phyloP scores from a whole-genome alignment of 2,888 invertebrate genomes.

The Limenitis arthemis region DNA sequence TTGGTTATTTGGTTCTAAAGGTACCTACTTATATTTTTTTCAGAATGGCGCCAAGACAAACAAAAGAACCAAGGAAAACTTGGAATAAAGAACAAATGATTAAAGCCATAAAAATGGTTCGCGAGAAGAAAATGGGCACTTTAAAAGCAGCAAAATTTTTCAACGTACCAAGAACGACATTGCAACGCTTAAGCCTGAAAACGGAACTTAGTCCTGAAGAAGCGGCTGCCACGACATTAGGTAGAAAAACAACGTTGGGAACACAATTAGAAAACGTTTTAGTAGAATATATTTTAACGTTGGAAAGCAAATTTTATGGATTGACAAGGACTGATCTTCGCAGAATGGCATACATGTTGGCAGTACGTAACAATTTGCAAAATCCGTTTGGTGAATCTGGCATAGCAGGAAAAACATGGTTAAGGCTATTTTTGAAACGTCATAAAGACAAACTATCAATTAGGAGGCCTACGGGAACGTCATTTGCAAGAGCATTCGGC shows the following conservation, averaged over 20 bases:
- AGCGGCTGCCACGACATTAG: slow-evolving; percentile 7
- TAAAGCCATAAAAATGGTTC: too few relatives aligned
- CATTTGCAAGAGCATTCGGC: slow-evolving; percentile 24
- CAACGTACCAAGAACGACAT: too few relatives aligned
- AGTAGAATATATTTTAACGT: slow-evolving; percentile 14
- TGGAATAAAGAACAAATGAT: too few relatives aligned
- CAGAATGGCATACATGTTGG: slow-evolving; percentile 12
- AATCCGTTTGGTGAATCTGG: slow-evolving; percentile 15
- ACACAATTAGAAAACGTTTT: slow-evolving; percentile 6
- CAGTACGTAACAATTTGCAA: slow-evolving; percentile 6
- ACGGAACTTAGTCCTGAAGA: slow-evolving; percentile 13
- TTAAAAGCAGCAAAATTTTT: too few relatives aligned
- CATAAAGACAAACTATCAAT: slow-evolving; percentile 25
- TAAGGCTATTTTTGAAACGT: slow-evolving; percentile 24
- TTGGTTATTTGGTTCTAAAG: too few relatives aligned
- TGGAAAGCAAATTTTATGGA: slow-evolving; percentile 17
- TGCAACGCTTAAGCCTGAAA: slow-evolving; percentile 13
- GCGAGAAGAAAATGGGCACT: too few relatives aligned
- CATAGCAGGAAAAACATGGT: slow-evolving; percentile 19
- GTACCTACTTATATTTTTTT: too few relatives aligned
- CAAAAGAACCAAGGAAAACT: too few relatives aligned
- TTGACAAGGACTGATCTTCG: slow-evolving; percentile 14
- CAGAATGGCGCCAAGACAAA: too few relatives aligned
- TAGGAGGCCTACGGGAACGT: slow-evolving; percentile 23
- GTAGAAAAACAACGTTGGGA: slow-evolving; percentile 6